Evolutionary conservation across 2,113 vertebrate genomes (phyloP).

Genomic region (Elachura formosa): DNA sequence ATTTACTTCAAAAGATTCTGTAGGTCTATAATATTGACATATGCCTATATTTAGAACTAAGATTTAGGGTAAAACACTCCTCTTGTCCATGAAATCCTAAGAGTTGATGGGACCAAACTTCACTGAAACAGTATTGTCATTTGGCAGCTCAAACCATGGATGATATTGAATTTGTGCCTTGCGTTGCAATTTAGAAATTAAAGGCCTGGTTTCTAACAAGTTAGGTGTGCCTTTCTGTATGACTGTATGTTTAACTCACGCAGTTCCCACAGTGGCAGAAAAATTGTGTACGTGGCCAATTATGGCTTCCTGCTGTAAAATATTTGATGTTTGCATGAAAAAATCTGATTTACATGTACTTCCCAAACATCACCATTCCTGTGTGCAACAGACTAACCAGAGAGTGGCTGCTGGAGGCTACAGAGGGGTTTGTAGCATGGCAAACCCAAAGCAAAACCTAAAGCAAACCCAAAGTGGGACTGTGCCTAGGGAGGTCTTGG

Average conservation of each 20-base stretch:
- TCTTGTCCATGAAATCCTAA: not conserved
- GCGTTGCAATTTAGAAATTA: not conserved
- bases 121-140: not conserved
- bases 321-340: not conserved
- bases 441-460: not conserved
- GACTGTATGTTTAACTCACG: rapidly evolving
- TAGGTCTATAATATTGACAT: not conserved
- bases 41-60: not conserved
- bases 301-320: not conserved
- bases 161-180: not conserved
- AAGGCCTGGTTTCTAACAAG: not conserved
- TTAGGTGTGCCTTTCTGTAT: not conserved
- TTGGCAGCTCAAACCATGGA: not conserved
- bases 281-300: rapidly evolving
- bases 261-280: not conserved
- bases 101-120: not conserved
- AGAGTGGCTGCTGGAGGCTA: not conserved
- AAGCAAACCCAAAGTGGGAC: too few relatives aligned
- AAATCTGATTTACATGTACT: not conserved
- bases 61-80: not conserved
- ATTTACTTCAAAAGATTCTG: rapidly evolving
- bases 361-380: not conserved
- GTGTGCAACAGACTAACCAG: not conserved
- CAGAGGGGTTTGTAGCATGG: not conserved
- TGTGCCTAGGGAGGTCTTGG: not conserved